These are phyloP conservation scores for Dicerorhinus sumatrensis DNA, from an alignment of 2,113 vertebrate genomes.

Conservation along the genomic window DNA sequence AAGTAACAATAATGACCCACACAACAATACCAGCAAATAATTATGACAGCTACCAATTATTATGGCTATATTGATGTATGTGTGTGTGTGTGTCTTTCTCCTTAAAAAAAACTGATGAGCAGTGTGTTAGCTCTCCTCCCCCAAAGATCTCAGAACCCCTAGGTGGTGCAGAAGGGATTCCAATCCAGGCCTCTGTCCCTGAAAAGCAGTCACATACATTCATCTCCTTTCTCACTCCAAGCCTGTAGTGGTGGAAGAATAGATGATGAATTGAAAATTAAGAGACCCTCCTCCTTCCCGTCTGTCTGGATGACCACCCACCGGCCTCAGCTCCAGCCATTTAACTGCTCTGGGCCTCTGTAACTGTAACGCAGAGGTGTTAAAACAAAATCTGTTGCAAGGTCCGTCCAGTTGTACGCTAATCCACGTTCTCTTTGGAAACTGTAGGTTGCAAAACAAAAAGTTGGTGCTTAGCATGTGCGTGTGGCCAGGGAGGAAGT, in stretches of 20 bases:
- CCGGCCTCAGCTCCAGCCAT: background rate
- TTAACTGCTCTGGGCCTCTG: accelerated
- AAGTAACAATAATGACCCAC: background rate
- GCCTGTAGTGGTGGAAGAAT: background rate
- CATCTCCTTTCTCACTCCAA: background rate
- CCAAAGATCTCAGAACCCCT: background rate
- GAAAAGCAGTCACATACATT: background rate
- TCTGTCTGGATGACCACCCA: background rate
- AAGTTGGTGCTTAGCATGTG: background rate
- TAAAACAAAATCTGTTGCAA: background rate
- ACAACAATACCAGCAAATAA: background rate
- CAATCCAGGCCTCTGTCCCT: too few relatives aligned
- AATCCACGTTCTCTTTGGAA: background rate
- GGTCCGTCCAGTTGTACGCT: background rate
- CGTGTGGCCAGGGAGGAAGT: background rate
- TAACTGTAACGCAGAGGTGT: background rate
- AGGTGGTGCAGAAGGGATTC: background rate
- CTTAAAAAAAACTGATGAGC: background rate
- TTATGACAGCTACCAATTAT: background rate
- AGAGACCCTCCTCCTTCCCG: background rate
- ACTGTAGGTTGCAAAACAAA: background rate
- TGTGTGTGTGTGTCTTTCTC: background rate
- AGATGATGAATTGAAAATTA: background rate
- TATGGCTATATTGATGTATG: background rate
- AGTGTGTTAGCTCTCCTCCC: background rate